These are phyloP conservation scores for Stegostoma tigrinum DNA, from an alignment of 2,113 vertebrate genomes.

Conservation along the genomic window DNA sequence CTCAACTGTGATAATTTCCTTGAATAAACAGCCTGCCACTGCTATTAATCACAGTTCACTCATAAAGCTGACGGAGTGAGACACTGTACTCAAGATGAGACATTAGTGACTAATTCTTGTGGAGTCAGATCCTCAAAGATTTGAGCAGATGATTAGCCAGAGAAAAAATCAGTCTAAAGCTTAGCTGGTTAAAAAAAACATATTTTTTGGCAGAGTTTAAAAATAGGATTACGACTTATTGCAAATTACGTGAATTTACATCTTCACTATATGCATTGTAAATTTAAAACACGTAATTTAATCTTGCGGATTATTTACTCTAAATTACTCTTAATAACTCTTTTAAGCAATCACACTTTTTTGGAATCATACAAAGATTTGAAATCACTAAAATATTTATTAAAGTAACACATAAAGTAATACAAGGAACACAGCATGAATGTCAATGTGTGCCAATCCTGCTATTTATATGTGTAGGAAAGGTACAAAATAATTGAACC, in stretches of 20 bases:
- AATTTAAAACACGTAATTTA: neutral
- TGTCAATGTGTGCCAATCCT: neutral
- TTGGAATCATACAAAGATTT: neutral
- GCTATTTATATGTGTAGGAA: neutral
- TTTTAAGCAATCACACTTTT: neutral
- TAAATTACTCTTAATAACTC: neutral
- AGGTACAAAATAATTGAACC: neutral
- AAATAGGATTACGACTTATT: neutral
- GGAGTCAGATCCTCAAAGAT: neutral
- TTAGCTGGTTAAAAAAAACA: neutral
- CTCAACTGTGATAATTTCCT: neutral
- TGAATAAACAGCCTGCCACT: neutral
- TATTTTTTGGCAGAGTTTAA: neutral
- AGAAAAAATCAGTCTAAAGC: neutral
- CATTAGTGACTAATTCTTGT: neutral
- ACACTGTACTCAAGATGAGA: too few relatives aligned
- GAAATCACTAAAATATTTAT: neutral
- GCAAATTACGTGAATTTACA: neutral
- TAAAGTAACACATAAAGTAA: neutral
- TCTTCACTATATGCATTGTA: neutral
- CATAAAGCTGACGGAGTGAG: neutral
- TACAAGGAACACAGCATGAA: neutral
- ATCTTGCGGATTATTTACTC: neutral
- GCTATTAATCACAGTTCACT: neutral
- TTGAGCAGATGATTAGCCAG: neutral